Evolutionary conservation across 2,797 vertebrate genomes (phyloP), one percentile per base, ranked within the genome.

Genomic region (Pempheris klunzingeri): DNA sequence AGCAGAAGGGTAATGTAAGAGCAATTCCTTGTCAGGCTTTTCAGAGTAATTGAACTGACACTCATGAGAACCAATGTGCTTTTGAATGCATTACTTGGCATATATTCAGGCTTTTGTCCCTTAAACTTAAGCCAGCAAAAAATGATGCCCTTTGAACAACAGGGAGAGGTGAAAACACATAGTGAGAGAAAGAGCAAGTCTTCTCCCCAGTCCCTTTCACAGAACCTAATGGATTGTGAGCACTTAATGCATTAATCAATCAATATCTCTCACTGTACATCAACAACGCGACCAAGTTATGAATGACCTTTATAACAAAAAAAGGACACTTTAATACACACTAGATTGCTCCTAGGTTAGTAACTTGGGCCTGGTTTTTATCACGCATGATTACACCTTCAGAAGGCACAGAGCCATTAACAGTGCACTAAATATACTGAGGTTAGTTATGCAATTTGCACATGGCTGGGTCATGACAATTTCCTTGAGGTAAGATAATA

Each of bases 161-260:
- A 94, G 95, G 94, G 94, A 95, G 89, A 96, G 96, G 97, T 97
- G 97, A 97, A 97, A 98, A 98, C 96, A 98, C 96, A 96, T 88
- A 96, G 95, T 92, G 94, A 92, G 86, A 91, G 91, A 91, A 85
- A 90, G 90, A 75, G 88, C 84, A 86, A 92, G 94, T 95, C 96
- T 96, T 94, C 95, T 95, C 95, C 96, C 95, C 96, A 96, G 96
- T 97, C 97, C 93, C 95, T 96, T 96, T 97, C 97, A 97, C 96
- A 96, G 95, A 96, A 96, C 96, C 97, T 98, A 99, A 99, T 99
- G 98, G 98, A 97, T 98, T 97, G 96, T 95, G 96, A 97, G 98
- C 98, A 99, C 98, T 98, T 99, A 97, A 98, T 99, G 97, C 98
- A 99, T 99, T 98, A 99, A 99, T 99, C 97, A 99, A 99, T 99